Base-by-base conservation (phyloP, 2,888 invertebrate genomes). In the Panzeria rudis region DNA sequence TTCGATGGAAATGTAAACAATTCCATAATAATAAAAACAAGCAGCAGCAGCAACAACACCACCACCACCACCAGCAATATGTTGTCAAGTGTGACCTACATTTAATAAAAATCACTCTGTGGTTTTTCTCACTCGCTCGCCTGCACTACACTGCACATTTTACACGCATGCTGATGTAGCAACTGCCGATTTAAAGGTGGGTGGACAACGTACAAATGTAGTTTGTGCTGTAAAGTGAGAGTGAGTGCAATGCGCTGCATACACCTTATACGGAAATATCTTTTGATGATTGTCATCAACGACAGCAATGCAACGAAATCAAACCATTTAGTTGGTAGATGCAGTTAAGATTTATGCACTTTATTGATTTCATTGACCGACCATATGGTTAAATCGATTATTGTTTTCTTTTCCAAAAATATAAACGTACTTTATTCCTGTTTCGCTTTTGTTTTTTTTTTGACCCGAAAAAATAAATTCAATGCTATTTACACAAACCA, bases 251-350 rank as follows among this genome's bases (percentile, higher is more conserved):
- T 59, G 69, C 75, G 81, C 73, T 62, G 73, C 35, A 62, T 64
- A 54, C 81, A 79, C 85, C 85, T 78, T 85, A 79, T 85, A 85
- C 85, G 82, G 85, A 85, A 85, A 82, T 79, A 75, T 75, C 59
- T 85, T 78, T 78, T 75, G 61, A 35, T 38, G 69, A 35, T 66
- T 68, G 68, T 62, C 66, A 66, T 54, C 35, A 59, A 25, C 56
- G 38, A 13, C 75, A 68, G 56, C 69, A 38, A 29, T 35, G 25
- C 66, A 56, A 66, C n/a, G 47, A 73, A 80, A 79, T 77, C 72
- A 72, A 61, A 52, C 56, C 59, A 64, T 64, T 78, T 69, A 23
- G 56, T 29, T 68, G 41, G 47, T 35, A 7, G 23, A 35, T 25
- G 71, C 61, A 35, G 52, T 72, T 59, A 75, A 78, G 75, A 82